Base-by-base conservation (phyloP, 2,888 invertebrate genomes). In the Drosophila helvetica region DNA sequence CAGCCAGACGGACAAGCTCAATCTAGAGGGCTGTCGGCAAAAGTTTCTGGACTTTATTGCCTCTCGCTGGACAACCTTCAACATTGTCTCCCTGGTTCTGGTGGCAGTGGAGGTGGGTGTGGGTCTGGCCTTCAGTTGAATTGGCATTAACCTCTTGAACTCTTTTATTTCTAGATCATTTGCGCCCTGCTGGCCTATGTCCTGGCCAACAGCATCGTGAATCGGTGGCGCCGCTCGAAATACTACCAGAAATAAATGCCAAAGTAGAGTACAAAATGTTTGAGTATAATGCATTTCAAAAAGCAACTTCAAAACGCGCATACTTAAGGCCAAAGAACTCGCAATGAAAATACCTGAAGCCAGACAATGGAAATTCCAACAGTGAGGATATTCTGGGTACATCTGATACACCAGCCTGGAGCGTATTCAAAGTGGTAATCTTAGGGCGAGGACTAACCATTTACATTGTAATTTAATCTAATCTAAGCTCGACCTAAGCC, bases 191-290 rank as follows among this genome's bases (percentile, higher is more conserved):
- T 90, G 55, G 89, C 90, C 22, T 91, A 87, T 65, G 82, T 91
- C 56, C 74, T 90, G 78, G 87, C 85, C 61, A 84, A 90, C 51
- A 90, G 90, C 65, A 90, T 90, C 78, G 72, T 90, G 51, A 90
- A 91, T 82, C 91, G 90, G 65, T 90, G 91, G 90, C 86, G 90
- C 60, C 91, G 90, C 61, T 91, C 90, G 27, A 91, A 91, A 78
- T 90, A 90, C 71, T 90, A 87, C 64, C 70, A 90, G 17, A 90
- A 90, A 79, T 90, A 89, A 74, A 19, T 43, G 15, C n/a, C 17
- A 38, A 22, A 27, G 27, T n/a, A 2, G 17, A 22, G 57, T 63
- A 38, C 18, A 30, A 30, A 0, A n/a, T 57, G 64, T 56, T 48
- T 48, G 56, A 50, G 43, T 18, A 15, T 7, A 53, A 38, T 50